Evolutionary conservation across 2,888 invertebrate genomes (phyloP), one percentile per base, ranked within the genome.

Genomic region (Linnaemya vulpina): DNA sequence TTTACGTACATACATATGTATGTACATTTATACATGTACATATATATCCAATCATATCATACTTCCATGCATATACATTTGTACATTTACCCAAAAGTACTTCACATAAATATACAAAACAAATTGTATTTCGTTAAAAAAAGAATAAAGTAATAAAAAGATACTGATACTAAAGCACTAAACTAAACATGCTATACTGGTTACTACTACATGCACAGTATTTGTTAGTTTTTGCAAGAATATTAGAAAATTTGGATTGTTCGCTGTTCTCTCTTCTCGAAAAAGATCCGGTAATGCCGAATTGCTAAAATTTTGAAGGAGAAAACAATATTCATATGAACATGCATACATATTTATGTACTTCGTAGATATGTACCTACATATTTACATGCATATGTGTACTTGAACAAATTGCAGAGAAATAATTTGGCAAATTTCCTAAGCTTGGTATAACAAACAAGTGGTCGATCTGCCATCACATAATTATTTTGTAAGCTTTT

Each of bases 21-120:
- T 5, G 5, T 30, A 70, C 68, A 81, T 74, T 70, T 70, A n/a
- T 25, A 63, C 58, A 84, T 80, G 60, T 62, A 79, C 40, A 38
- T 17, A 63, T 55, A 65, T n/a, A 58, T 75, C 22, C 58, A 58
- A n/a, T 17, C 46, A 53, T 71, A 40, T 38, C 35, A 62, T 60
- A 43, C 11, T 3, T 58, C 40, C 10, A 15, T 60, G 35, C 10
- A 35, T 49, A 35, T 46, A 55, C 5, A 15, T 60, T 38, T 5
- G 17, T 30, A 35, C 5, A 30, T 49, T 17, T 58, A 73, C 49
- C 20, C 22, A 60, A 49, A 63, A 63, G 25, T 40, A 53, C 38
- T 75, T 75, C 25, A 43, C 25, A 40, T 35, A 15, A 73, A 46
- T 60, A 60, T 60, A 35, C 15, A 60, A 60, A 46, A 11, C 40